These are phyloP conservation scores for Lates japonicus DNA, from an alignment of 2,797 vertebrate genomes.

Conservation along the genomic window DNA sequence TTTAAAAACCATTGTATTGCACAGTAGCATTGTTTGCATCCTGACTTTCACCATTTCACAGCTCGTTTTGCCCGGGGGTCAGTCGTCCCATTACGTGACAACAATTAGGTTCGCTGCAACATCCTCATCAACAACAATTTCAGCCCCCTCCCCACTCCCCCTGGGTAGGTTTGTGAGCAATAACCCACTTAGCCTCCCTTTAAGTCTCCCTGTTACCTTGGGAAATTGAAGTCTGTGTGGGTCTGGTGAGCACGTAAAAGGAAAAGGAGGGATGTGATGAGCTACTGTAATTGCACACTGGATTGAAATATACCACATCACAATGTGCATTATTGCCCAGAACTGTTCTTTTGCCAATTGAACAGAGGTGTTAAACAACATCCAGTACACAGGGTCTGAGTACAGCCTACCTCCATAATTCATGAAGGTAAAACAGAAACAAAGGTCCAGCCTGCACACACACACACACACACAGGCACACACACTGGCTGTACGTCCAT, in stretches of 20 bases:
- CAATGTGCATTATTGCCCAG: conserved; percentile 17
- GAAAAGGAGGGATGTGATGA: conserved; percentile 19
- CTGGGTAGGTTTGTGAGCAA: conserved; percentile 38
- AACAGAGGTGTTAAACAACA: conserved; percentile 5
- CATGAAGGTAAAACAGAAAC: conserved; percentile 32
- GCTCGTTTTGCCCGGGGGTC: conserved; percentile 38
- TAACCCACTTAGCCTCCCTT: conserved; percentile 62
- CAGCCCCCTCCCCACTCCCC: conserved; percentile 23
- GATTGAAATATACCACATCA: conserved; percentile 32
- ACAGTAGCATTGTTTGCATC: conserved; percentile 11
- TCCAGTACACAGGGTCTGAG: not conserved
- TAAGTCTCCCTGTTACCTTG: conserved; percentile 44
- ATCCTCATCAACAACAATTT: conserved; percentile 62
- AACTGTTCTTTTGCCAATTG: conserved; percentile 26
- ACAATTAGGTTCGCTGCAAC: conserved; percentile 61
- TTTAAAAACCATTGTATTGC: not conserved
- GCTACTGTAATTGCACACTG: conserved; percentile 31
- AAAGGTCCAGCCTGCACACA: conserved; percentile 9
- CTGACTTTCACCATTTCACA: not conserved
- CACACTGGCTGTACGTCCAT: not conserved
- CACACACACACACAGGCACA: conserved; percentile 24
- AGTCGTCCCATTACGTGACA: conserved; percentile 51
- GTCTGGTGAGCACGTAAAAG: conserved; percentile 28
- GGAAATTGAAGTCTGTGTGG: conserved; percentile 48
- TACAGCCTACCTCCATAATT: conserved; percentile 32